Base-by-base conservation (phyloP, 2,113 vertebrate species). In the Pygoscelis adeliae region DNA sequence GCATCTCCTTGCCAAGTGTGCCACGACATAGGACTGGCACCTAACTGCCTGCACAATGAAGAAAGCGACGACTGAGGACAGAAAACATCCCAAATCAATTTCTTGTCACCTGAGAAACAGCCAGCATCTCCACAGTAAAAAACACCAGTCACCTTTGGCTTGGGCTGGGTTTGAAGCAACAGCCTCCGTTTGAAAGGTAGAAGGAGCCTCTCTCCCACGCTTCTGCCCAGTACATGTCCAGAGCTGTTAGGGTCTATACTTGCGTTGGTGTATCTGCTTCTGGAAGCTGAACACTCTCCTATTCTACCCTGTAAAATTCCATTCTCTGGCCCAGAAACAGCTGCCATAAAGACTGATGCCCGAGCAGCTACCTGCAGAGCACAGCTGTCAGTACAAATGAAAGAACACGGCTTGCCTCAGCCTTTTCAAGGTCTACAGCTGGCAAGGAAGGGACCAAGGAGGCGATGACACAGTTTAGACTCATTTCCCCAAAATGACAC, bases 401-500 rank as follows among this genome's bases (percentile, higher is more conserved):
- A 47, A 62, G 23, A 79, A 22, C 56, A 49, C 1, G 1, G 58
- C 53, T 83, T 46, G 30, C 49, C 77, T 73, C 87, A 83, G 93
- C 58, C 78, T 89, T 53, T 30, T 6, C 87, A 62, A 77, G 50
- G 84, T 78, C 89, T 85, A 34, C 76, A 73, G 82, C 66, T 79
- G 94, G 58, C 70, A 53, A 69, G 87, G 87, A 94, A 91, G 34
- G 58, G 50, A 44, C 5, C 18, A 17, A 38, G 53, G 40, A 52
- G 65, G 25, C 29, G 18, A 36, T 14, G 78, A 91, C 89, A 93
- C 23, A 46, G 30, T 59, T 83, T 6, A 73, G 49, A 62, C 62
- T 80, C 89, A 83, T 58, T 95, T 97, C 94, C 89, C 62, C 86
- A 18, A 77, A 83, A 40, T 4, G 85, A 87, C 91, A 93, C 7